These are phyloP conservation scores for Lasioglossum vierecki DNA, from an alignment of 2,888 invertebrate genomes.

Conservation along the genomic window DNA sequence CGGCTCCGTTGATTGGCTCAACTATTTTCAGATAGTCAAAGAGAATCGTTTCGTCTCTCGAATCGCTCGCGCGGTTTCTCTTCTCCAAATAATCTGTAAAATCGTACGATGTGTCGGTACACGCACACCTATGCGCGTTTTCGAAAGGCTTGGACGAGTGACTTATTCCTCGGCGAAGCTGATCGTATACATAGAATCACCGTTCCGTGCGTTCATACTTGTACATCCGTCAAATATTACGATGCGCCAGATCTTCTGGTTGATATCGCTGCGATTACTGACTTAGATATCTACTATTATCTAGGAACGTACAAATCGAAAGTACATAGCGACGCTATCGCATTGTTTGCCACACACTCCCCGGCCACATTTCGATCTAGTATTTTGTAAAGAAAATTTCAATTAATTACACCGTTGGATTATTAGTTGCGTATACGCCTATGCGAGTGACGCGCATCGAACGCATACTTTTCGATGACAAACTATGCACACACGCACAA, in stretches of 20 bases:
- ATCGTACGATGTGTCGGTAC: not conserved
- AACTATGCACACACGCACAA: not conserved
- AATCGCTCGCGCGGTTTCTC: not conserved
- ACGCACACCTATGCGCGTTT: not conserved
- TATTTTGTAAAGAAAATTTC: not conserved
- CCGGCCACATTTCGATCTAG: not conserved
- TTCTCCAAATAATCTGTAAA: not conserved
- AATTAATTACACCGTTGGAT: not conserved
- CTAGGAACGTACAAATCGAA: constrained; percentile 18
- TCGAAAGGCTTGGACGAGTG: not conserved
- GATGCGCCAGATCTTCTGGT: constrained; percentile 27
- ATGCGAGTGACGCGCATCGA: not conserved
- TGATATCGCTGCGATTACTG: constrained; percentile 40
- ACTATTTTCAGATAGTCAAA: constrained; percentile 2
- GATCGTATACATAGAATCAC: not conserved
- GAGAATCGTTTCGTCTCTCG: not conserved
- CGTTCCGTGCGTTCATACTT: not conserved
- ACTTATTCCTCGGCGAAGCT: not conserved
- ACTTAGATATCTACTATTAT: not conserved
- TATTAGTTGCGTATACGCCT: not conserved
- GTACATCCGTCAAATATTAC: constrained; percentile 7
- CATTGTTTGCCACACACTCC: not conserved
- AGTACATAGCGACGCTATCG: not conserved
- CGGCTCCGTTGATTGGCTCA: not conserved
- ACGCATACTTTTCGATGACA: not conserved